Evolutionary conservation across 2,797 vertebrate genomes (phyloP).

Genomic region (Echiichthys vipera): DNA sequence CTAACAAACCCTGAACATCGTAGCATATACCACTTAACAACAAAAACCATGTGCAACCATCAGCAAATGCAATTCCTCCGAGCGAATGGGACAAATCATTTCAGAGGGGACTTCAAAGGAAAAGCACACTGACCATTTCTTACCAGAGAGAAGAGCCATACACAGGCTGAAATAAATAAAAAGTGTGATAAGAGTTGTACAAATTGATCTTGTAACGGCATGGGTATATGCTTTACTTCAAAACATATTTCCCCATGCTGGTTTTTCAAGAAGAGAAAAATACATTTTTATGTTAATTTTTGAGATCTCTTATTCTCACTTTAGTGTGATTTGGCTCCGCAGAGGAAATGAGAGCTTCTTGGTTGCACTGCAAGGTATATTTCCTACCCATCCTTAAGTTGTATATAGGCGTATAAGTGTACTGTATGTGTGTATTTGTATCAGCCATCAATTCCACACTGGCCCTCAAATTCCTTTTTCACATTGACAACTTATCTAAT

Average conservation of each 20-base stretch:
- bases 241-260: conserved; percentile 64
- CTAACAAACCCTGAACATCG: conserved; percentile 69
- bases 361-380: conserved; percentile 17
- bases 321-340: conserved; percentile 38
- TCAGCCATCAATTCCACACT: conserved; percentile 56
- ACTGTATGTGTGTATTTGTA: conserved; percentile 30
- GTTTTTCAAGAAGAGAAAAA: conserved; percentile 61
- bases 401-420: conserved; percentile 3
- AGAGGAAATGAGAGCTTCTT: conserved; percentile 32
- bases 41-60: conserved; percentile 61
- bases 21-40: conserved; percentile 59
- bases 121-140: conserved; percentile 70
- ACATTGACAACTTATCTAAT: conserved; percentile 58
- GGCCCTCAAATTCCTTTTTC: conserved; percentile 50
- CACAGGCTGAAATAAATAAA: conserved; percentile 60
- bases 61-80: conserved; percentile 64
- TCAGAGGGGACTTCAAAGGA: conserved; percentile 79
- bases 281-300: conserved; percentile 71
- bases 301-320: conserved; percentile 43
- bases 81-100: conserved; percentile 75
- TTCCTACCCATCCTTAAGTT: conserved; percentile 24
- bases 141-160: conserved; percentile 52
- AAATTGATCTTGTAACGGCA: conserved; percentile 75
- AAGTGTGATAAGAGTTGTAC: conserved; percentile 70
- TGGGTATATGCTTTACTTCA: conserved; percentile 69